These are phyloP conservation scores for Capitella teleta DNA, from an alignment of 1,140 invertebrate species.

Conservation along the genomic window DNA sequence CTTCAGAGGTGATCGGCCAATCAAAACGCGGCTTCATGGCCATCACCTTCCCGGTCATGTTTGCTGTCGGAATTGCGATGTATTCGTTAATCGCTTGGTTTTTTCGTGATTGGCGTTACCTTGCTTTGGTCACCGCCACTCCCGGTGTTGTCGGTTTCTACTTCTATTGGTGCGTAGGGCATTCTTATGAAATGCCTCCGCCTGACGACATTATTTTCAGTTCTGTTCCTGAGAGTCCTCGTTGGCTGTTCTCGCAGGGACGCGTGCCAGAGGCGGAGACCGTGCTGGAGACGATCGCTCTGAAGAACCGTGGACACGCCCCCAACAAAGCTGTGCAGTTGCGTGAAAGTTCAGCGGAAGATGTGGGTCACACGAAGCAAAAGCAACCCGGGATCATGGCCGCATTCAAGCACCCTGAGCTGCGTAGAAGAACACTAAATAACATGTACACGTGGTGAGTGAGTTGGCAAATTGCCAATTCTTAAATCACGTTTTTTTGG, in stretches of 20 bases:
- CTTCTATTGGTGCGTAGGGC: slow-evolving; percentile 1
- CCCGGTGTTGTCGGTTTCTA: slow-evolving; percentile 48
- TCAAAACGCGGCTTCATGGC: slow-evolving; percentile 57
- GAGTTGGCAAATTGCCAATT: too few species aligned
- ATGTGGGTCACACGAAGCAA: neutral
- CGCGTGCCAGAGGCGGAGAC: slow-evolving; percentile 16
- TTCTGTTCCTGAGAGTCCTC: slow-evolving; percentile 15
- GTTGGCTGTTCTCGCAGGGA: slow-evolving; percentile 16
- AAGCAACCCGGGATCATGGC: slow-evolving; percentile 1
- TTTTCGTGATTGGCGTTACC: slow-evolving; percentile 57
- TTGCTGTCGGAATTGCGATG: slow-evolving; percentile 60
- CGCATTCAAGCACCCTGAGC: slow-evolving; percentile 1
- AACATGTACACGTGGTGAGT: slow-evolving; percentile 9
- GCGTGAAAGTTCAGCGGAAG: neutral
- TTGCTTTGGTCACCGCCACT: slow-evolving; percentile 60
- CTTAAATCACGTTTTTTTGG: too few species aligned
- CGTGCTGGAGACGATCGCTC: slow-evolving; percentile 11
- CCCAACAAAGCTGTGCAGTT: neutral
- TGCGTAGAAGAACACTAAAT: neutral
- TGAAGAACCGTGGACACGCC: slow-evolving; percentile 8
- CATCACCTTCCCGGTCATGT: slow-evolving; percentile 49
- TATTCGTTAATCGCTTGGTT: slow-evolving; percentile 58
- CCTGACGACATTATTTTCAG: neutral
- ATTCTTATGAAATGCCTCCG: too few species aligned
- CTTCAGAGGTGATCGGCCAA: slow-evolving; percentile 60